Evolutionary conservation across 2,113 vertebrate genomes (phyloP).

Genomic region (Tautogolabrus adspersus): DNA sequence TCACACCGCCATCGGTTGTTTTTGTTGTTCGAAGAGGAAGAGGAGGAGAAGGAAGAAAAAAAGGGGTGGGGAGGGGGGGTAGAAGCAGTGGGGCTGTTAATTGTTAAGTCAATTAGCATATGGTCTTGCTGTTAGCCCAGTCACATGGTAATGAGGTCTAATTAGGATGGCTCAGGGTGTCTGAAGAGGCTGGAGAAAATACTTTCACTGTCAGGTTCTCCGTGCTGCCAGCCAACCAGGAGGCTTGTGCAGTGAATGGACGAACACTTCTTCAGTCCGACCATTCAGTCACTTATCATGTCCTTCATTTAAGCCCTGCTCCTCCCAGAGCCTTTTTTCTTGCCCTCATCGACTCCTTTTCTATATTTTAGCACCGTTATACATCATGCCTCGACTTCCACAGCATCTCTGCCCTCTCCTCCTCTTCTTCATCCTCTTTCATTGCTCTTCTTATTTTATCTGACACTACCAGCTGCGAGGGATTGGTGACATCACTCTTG

Average conservation of each 20-base stretch:
- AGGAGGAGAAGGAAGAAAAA: background rate
- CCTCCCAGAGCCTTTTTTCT: too few relatives aligned
- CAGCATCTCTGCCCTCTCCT: background rate
- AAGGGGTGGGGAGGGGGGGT: background rate
- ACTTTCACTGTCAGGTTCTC: conserved; percentile 52
- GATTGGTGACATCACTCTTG: background rate
- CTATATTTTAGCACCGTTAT: conserved; percentile 30
- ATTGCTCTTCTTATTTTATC: conserved; percentile 15
- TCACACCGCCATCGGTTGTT: conserved; percentile 18
- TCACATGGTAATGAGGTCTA: conserved; percentile 81
- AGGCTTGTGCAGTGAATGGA: conserved; percentile 30
- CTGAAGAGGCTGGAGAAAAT: conserved; percentile 59
- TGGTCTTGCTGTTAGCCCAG: conserved; percentile 67
- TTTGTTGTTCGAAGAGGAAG: conserved; percentile 25
- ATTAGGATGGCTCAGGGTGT: conserved; percentile 73
- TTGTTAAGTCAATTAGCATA: conserved; percentile 82
- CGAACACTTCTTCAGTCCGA: conserved; percentile 5
- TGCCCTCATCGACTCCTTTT: conserved; percentile 8
- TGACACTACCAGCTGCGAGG: conserved; percentile 13
- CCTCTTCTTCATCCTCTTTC: background rate
- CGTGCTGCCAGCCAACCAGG: conserved; percentile 31
- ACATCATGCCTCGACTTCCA: conserved; percentile 18
- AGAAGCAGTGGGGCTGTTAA: conserved; percentile 59
- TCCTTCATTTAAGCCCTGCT: background rate
- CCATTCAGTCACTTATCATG: background rate